Evolutionary conservation across 1,140 invertebrate genomes (phyloP), one percentile per base, ranked within the genome.

Genomic region (Drosophila busckii): DNA sequence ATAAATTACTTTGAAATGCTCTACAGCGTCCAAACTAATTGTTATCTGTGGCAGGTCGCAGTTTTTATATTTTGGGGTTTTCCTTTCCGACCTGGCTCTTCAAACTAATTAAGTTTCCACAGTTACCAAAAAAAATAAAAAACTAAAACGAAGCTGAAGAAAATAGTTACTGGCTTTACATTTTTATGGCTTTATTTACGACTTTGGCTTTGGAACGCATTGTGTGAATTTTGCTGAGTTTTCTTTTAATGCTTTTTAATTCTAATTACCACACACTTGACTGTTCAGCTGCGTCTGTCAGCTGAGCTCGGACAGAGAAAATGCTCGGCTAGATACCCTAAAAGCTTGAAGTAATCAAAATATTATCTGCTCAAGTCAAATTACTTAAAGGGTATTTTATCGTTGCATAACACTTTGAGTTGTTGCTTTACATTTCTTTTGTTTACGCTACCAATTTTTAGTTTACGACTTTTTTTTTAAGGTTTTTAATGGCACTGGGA

Each of bases 101-200:
- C 20, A 69, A 73, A 73, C 73, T 80, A 80, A 80, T 80, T 80
- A 80, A 80, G 75, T 82, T 80, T 80, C 73, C 64, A 73, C 64
- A 68, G 75, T 76, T 53, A 46, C 46, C 19, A 8, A 16, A 31
- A 23, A 37, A 22, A 31, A 25, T 5, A 4, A 29, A 40, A 4
- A 5, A 34, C 12, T 17, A 31, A 4, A 22, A 8, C 10, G 17
- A 46, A 38, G n/a, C n/a, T n/a, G n/a, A 9, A 20, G 32, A 55
- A 35, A 20, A 35, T 49, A 44, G 50, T 58, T 42, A 78, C 56
- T 80, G 49, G 68, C 58, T 73, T 73, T 80, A 80, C 75, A 55
- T 73, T 80, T 80, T 80, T 73, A 80, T 73, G 64, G 54, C 75
- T 54, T 80, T 80, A 82, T 80, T 80, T 80, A 80, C 73, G 73